Conservation (phyloP, 2,797 vertebrate genomes). For the Enteromius afrohamiltoni region DNA sequence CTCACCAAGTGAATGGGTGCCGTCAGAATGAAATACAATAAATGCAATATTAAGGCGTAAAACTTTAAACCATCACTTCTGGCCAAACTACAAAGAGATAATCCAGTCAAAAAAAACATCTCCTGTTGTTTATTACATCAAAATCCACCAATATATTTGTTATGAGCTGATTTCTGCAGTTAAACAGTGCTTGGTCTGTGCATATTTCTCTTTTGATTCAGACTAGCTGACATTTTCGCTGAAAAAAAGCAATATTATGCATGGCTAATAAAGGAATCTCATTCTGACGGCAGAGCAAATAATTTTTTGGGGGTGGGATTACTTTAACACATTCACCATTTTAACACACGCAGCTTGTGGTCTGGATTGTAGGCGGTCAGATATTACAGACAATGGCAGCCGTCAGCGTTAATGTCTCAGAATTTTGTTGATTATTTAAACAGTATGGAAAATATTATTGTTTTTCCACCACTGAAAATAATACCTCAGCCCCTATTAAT, state of each 20-base stretch:
- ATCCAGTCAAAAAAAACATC: not conserved
- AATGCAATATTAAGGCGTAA: not conserved
- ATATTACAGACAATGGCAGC: conserved; percentile 1
- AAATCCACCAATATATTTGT: not conserved
- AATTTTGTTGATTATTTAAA: conserved; percentile 39
- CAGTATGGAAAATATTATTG: conserved; percentile 37
- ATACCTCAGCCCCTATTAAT: conserved; percentile 29
- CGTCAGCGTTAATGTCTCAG: not conserved
- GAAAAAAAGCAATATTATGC: not conserved
- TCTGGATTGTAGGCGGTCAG: conserved; percentile 20
- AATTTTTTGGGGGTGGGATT: not conserved
- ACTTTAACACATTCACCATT: not conserved
- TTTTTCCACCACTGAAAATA: conserved; percentile 37
- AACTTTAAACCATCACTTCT: not conserved
- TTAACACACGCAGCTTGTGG: not conserved
- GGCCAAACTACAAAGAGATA: no score
- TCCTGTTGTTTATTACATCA: not conserved
- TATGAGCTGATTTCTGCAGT: not conserved
- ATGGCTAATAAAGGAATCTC: not conserved
- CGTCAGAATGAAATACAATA: not conserved
- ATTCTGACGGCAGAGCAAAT: not conserved
- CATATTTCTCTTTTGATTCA: not conserved
- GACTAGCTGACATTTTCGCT: not conserved
- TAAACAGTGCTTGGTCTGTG: not conserved
- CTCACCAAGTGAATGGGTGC: not conserved